Evolutionary conservation across 2,797 vertebrate genomes (phyloP), one percentile per base, ranked within the genome.

Genomic region (Pipistrellus pygmaeus): DNA sequence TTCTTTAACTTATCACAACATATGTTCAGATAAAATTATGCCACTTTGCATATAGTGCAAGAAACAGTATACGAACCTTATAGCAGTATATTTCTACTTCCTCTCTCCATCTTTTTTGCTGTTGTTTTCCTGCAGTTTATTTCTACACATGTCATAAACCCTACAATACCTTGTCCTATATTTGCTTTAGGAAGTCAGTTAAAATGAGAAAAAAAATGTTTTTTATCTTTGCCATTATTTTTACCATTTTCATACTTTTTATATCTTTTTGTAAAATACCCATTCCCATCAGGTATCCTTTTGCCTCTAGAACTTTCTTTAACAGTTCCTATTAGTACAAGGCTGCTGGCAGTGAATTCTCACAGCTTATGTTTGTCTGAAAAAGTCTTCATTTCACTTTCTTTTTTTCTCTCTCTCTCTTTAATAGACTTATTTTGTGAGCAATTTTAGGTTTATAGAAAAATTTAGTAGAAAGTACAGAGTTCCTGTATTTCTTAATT

Each of bases 151-250:
- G 5, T 75, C 11, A 18, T 3, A 11, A 2, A 6, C 27, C 51
- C 27, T 11, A 2, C 0, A 5, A 2, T 5, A 44, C 48, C 46
- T 73, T 30, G 27, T 46, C 8, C 38, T 27, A 0, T 3, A 2
- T 68, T 44, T 73, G 55, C 23, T 78, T 64, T 25, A 35, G 30
- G 5, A 3, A 72, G 13, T n/a, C 66, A 41, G 53, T 25, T 55
- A 62, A 85, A 48, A 48, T 25, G 46, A 46, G 25, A 44, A 83
- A 44, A 44, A 83, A 75, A 46, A 7, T 15, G 13, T 8, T 13
- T 92, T 85, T 69, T n/a, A 6, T 88, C n/a, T 88, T 86, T 60
- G 48, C 32, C 64, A 14, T 90, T 25, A 62, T 91, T 55, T 73
- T 72, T 38, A 46, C 44, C 30, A 5, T 64, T 84, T 87, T 64